These are phyloP conservation scores for Telenomus remus DNA, from an alignment of 1,140 invertebrate species.

Conservation along the genomic window DNA sequence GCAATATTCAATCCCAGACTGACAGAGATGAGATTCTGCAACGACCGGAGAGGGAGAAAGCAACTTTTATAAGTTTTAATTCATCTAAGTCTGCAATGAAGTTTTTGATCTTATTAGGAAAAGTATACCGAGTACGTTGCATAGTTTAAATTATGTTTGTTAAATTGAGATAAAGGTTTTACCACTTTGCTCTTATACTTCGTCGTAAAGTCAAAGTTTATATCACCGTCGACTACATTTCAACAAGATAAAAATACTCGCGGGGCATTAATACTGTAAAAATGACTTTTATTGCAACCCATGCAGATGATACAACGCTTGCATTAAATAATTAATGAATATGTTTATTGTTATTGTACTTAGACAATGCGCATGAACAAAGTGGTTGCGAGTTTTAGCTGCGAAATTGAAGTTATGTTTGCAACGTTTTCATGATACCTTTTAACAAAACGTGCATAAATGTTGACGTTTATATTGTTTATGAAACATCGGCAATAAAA, in stretches of 20 bases:
- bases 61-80: constrained; percentile 35
- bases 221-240: no score
- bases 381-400: neutral
- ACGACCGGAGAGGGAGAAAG: constrained; percentile 8
- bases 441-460: neutral
- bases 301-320: neutral
- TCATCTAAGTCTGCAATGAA: constrained; percentile 24
- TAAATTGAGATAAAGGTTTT: constrained; percentile 6
- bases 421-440: neutral
- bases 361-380: no score
- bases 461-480: neutral
- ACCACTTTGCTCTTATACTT: constrained; percentile 1
- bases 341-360: neutral
- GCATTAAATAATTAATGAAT: neutral
- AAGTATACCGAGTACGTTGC: constrained; percentile 11
- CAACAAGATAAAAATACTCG: no score
- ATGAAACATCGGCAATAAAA: neutral
- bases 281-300: no score
- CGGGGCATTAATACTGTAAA: no score
- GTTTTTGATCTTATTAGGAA: constrained; percentile 40
- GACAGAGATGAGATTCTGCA: constrained; percentile 34
- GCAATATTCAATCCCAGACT: constrained; percentile 25
- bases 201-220: no score
- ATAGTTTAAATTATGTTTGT: constrained; percentile 15
- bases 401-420: neutral